A percentile compares a stretch with the other conserved stretches of the same genome.
phyloP scores from a whole-genome alignment of 2,113 vertebrate species.

The Atherinomorus stipes region DNA sequence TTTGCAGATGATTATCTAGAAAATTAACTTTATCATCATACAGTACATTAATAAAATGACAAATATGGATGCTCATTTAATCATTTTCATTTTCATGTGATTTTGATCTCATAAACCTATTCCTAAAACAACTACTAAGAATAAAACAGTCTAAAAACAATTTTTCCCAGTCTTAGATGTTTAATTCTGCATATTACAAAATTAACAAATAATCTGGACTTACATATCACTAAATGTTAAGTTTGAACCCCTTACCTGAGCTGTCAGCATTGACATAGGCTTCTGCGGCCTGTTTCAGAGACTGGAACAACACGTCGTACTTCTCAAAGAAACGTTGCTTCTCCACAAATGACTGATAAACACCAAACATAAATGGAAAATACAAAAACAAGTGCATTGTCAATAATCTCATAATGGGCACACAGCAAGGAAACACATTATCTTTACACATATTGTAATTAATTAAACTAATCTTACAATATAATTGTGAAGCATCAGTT shows the following conservation, averaged over 20 bases:
- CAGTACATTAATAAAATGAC: background rate
- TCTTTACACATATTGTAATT: too few species aligned
- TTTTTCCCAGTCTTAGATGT: background rate
- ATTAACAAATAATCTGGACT: background rate
- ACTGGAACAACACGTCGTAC: constrained; percentile 90
- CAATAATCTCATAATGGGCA: background rate
- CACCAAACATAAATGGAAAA: constrained; percentile 19
- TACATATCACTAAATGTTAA: background rate
- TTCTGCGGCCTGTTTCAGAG: constrained; percentile 89
- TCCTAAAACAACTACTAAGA: too few species aligned
- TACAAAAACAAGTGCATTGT: background rate
- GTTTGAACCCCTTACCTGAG: constrained; percentile 83
- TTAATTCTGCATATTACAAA: background rate
- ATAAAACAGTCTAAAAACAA: too few species aligned
- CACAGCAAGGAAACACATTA: background rate
- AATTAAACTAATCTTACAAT: constrained; percentile 82
- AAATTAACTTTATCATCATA: background rate
- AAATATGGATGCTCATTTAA: too few species aligned
- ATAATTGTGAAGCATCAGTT: constrained; percentile 93
- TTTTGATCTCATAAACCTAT: too few species aligned
- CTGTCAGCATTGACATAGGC: constrained; percentile 88
- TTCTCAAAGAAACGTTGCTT: constrained; percentile 92
- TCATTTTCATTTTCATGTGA: too few species aligned
- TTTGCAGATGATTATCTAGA: background rate
- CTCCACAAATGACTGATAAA: constrained; percentile 90